Base-by-base conservation (phyloP, 2,113 vertebrate species). In the Empidonax traillii region DNA sequence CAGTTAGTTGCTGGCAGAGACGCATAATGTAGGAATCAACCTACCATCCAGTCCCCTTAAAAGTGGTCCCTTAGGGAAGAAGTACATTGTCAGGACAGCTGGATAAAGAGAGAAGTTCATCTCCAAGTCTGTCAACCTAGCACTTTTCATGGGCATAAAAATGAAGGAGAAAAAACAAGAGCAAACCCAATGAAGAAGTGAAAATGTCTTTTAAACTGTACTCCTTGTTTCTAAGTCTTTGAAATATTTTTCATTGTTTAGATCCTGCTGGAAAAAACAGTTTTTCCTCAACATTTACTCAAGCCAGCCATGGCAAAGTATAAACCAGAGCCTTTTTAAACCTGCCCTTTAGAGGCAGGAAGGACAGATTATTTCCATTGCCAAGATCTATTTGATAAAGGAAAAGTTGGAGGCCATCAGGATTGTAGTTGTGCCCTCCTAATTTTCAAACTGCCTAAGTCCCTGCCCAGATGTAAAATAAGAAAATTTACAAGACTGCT, bases 81-180 rank as follows among this genome's bases (percentile, higher is more conserved):
- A 75, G 52, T 10, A 88, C 73, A 81, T 72, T 92, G 90, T 65
- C 92, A 94, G 76, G 83, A 94, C 85, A 97, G 63, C 53, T 85
- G 83, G 88, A 90, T 95, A 93, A 95, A 96, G 69, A 92, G 61
- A 14, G 68, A 92, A 85, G 85, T 87, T 96, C 47, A 85, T 96
- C 84, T 89, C 72, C 56, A 78, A 80, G 52, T 63, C 90, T 95
- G 87, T 92, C 82, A 93, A 41, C 65, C 82, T 77, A 88, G 67
- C 51, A 88, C 61, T 91, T 95, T 89, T 68, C 87, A 63, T 33
- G 21, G 85, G 30, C 71, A 80, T 89, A 94, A 93, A 89, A 94
- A 65, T 22, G 46, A 96, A 96, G 78, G 78, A 85, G 89, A 91
- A 66, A 92, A 95, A 91, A 69, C 44, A 93, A 79, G 53, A 82